Base-by-base conservation (phyloP, 2,888 invertebrate species). In the Ceratothoa steindachneri region DNA sequence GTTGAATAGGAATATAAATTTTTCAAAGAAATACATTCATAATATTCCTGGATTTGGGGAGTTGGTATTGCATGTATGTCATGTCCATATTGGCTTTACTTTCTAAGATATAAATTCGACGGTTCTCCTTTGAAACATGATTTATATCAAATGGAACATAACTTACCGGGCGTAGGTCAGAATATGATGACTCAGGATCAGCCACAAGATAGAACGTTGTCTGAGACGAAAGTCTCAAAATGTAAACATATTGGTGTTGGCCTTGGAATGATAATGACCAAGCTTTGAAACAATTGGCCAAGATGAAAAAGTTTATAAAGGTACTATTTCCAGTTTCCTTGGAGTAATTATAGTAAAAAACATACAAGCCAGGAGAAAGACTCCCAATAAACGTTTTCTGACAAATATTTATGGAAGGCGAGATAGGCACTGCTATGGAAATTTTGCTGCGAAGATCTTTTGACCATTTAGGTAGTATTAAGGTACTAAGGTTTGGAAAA, bases 131-230 rank as follows among this genome's bases (percentile, higher is more conserved):
- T 22, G 60, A 60, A 12, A 24, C 12, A 7, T 24, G n/a, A 3
- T 24, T n/a, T 2, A 60, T 60, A 3, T 60, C 60, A 60, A 60
- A 24, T 60, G 22, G 60, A 24, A 3, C 24, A 24, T 60, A 60
- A 60, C 24, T 24, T 3, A 12, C 12, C 24, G 60, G 60, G 12
- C 27, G 12, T 24, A 60, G 24, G 24, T 60, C 60, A n/a, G 60
- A 15, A 60, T 22, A 60, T 2, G 60, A 60, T 1, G 60, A 60
- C 27, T 60, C 22, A 7, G 60, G 60, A 7, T 24, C 22, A 60
- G 60, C 60, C 60, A 60, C 60, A 12, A 60, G 27, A 24, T 60
- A 60, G 27, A 60, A 60, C n/a, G 60, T 60, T 60, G 27, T 60
- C n/a, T 60, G n/a, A n/a, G 24, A 24, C 1, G 60, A 24, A 60